Evolutionary conservation across 2,888 invertebrate genomes (phyloP), one percentile per base, ranked within the genome.

Genomic region (Dascillus cervinus): DNA sequence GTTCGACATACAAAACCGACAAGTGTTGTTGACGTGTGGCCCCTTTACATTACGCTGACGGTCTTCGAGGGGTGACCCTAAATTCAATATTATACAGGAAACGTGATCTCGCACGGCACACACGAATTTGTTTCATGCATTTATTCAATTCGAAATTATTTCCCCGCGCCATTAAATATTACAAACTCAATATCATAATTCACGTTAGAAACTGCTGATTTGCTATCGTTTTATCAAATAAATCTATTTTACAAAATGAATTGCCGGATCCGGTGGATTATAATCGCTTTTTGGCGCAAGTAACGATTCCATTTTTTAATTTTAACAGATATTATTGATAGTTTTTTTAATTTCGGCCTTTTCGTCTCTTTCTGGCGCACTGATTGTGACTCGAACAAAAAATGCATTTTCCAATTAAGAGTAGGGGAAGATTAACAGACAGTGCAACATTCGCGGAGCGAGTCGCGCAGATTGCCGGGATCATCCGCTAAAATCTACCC

Each of bases 381-480:
- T n/a, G n/a, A n/a, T n/a, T n/a, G n/a, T n/a, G n/a, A n/a, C n/a
- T n/a, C n/a, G n/a, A n/a, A n/a, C n/a, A n/a, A n/a, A n/a, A n/a
- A n/a, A n/a, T n/a, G n/a, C n/a, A n/a, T n/a, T n/a, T n/a, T n/a
- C n/a, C n/a, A n/a, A n/a, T n/a, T n/a, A 27, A 33, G 31, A 32
- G 39, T 39, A 36, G 36, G 39, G 32, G 22, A 26, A 24, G 42
- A 35, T 47, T 50, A 47, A 50, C 48, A 50, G 46, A 48, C 49
- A 46, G 47, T 37, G 37, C 29, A 37, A 40, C 43, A 39, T n/a
- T n/a, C n/a, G n/a, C 33, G 43, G 41, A 35, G 37, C 40, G 45
- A n/a, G 36, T 41, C 41, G 46, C 47, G 43, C 48, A 51, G 49
- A 51, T 51, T 51, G 49, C 47, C 41, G 43, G 46, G 47, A 47